Evolutionary conservation across 2,888 invertebrate species (phyloP), one percentile per base, ranked within the genome.

Genomic region (Drosophila sordidula): DNA sequence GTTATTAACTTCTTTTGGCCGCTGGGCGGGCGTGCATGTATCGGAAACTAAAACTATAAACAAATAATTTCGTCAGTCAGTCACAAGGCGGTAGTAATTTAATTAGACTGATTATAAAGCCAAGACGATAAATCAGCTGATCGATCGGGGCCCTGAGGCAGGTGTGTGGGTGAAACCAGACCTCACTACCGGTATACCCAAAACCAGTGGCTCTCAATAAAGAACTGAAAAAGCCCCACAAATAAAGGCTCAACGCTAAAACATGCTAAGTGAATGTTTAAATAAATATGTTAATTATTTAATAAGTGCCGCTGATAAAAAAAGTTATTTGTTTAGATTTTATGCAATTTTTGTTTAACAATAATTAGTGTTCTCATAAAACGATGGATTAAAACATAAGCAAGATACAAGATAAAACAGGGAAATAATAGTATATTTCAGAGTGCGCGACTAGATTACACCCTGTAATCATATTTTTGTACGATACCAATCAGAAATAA

Each of bases 101-200:
- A 88, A 88, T 85, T 85, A 85, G 80, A 78, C 73, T 72, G 72
- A 56, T 62, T 83, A 77, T 83, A 88, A 86, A 80, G 58, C 61
- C 68, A 59, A 59, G 67, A n/a, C 62, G 59, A 42, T 66, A 77
- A 73, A 70, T 80, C 88, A 86, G 71, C 72, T 85, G 88, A 85
- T 88, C 74, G 80, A 82, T 78, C 79, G 54, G 68, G 44, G 49
- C 38, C 18, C 45, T 14, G 56, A 34, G 41, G 47, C 47, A 50
- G 50, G 34, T 44, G 75, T 44, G 75, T 62, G 84, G 80, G 83
- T 74, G 86, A 68, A 70, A 72, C 50, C 63, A 52, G n/a, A 51
- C 14, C 39, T 34, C 34, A 11, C 11, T 34, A 12, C 12, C 12
- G 9, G 29, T 9, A 29, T 29, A 29, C 29, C 29, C 29, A 9